These are phyloP conservation scores for Tachina fera DNA, from an alignment of 2,888 invertebrate species.

Conservation along the genomic window DNA sequence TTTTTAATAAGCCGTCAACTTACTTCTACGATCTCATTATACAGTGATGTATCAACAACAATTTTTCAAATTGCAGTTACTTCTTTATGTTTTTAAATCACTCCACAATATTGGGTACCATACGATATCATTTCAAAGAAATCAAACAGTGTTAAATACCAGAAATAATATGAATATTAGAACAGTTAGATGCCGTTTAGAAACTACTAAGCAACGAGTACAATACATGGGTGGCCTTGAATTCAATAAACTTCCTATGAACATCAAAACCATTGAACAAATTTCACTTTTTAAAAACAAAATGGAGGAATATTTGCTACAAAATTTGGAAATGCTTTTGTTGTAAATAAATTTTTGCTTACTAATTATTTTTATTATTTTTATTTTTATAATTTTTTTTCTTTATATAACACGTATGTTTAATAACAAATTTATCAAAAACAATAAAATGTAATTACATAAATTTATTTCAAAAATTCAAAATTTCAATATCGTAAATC, in stretches of 20 bases:
- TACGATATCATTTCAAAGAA: slow-evolving; percentile 2
- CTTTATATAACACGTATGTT: no score
- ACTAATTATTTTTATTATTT: no score
- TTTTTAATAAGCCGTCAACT: background rate
- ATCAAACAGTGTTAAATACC: background rate
- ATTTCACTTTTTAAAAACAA: background rate
- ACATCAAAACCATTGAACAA: background rate
- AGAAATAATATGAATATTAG: background rate
- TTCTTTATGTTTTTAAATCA: background rate
- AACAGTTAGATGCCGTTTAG: background rate
- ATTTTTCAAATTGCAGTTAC: background rate
- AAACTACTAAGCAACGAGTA: background rate
- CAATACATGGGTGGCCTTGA: background rate
- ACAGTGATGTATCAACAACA: background rate
- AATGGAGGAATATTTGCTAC: background rate
- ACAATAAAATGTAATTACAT: no score
- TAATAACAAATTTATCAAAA: no score
- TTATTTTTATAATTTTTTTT: no score
- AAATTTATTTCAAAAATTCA: no score
- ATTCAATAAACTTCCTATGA: background rate
- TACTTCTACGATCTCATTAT: background rate
- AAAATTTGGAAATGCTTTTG: background rate
- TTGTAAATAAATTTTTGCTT: background rate
- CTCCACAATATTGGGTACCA: background rate
- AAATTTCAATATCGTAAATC: no score